Evolutionary conservation across 2,888 invertebrate genomes (phyloP).

Genomic region (Phortica magna): DNA sequence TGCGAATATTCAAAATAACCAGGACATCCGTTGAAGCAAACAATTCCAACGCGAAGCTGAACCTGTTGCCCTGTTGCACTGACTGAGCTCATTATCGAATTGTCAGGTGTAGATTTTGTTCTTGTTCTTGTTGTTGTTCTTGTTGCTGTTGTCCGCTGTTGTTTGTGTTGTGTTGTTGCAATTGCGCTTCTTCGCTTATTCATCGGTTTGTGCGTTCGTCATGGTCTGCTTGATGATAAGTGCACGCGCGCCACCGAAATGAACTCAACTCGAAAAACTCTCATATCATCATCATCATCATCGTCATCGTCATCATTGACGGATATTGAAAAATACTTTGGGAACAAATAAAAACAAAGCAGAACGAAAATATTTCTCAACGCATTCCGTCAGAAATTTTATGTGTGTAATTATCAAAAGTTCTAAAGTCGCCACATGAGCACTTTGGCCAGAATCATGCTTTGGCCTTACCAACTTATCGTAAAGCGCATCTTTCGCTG

Average conservation of each 20-base stretch:
- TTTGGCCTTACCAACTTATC: background rate
- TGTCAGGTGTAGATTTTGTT: conserved; percentile 57
- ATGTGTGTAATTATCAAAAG: too few relatives aligned
- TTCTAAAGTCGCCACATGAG: too few relatives aligned
- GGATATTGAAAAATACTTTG: background rate
- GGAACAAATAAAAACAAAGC: background rate
- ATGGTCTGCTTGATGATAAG: conserved; percentile 18
- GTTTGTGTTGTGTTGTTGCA: background rate
- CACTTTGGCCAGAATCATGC: background rate
- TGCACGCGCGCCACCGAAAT: background rate
- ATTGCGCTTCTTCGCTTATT: background rate
- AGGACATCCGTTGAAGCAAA: conserved; percentile 63
- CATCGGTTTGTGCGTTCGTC: conserved; percentile 3
- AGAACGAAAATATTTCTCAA: background rate
- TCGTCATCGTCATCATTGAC: background rate
- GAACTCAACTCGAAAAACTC: conserved; percentile 15
- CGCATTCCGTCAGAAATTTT: too few relatives aligned
- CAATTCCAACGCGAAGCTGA: background rate
- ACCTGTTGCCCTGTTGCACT: conserved; percentile 43
- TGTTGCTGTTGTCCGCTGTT: background rate
- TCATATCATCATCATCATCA: conserved; percentile 15
- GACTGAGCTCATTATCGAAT: conserved; percentile 70
- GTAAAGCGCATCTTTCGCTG: background rate
- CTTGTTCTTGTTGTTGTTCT: background rate
- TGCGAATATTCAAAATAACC: conserved; percentile 32